Conservation (phyloP, 2,888 invertebrate genomes). For the Drosophila seclusa region DNA sequence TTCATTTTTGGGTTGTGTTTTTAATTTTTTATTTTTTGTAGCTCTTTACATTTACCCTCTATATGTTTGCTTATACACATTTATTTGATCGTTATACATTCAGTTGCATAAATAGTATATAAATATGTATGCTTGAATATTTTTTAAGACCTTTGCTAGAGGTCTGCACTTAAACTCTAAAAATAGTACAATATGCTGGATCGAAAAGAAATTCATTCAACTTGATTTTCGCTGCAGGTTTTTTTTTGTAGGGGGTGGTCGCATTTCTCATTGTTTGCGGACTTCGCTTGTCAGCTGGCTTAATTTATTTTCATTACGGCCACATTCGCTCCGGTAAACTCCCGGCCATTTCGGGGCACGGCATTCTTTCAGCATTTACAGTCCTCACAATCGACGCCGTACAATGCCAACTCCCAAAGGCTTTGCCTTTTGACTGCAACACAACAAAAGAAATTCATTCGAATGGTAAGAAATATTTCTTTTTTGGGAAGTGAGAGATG, state of each 20-base stretch:
- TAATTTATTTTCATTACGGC: conserved; percentile 74
- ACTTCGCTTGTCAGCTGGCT: conserved; percentile 49
- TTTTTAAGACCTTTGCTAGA: conserved; percentile 62
- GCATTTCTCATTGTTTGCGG: conserved; percentile 52
- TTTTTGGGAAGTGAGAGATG: not conserved
- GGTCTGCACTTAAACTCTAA: conserved; percentile 68
- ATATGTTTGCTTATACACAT: conserved; percentile 13
- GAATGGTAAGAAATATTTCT: conserved; percentile 15
- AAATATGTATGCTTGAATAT: conserved; percentile 28
- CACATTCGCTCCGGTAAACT: conserved; percentile 46
- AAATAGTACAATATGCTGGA: conserved; percentile 64
- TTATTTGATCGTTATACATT: conserved; percentile 14
- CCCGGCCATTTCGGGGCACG: conserved; percentile 49
- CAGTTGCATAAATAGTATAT: conserved; percentile 10
- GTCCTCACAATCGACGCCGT: conserved; percentile 59
- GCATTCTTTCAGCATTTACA: conserved; percentile 36
- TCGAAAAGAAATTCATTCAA: conserved; percentile 30
- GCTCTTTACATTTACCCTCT: conserved; percentile 31
- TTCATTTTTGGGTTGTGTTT: conserved; percentile 51
- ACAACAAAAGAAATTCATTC: conserved; percentile 46
- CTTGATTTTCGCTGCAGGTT: conserved; percentile 29
- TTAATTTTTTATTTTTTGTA: conserved; percentile 4
- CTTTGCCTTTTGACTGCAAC: conserved; percentile 52
- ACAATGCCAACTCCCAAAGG: conserved; percentile 56
- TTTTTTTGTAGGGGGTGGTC: conserved; percentile 7